Evolutionary conservation across 2,888 invertebrate genomes (phyloP).

Genomic region (Pachydiplax longipennis): DNA sequence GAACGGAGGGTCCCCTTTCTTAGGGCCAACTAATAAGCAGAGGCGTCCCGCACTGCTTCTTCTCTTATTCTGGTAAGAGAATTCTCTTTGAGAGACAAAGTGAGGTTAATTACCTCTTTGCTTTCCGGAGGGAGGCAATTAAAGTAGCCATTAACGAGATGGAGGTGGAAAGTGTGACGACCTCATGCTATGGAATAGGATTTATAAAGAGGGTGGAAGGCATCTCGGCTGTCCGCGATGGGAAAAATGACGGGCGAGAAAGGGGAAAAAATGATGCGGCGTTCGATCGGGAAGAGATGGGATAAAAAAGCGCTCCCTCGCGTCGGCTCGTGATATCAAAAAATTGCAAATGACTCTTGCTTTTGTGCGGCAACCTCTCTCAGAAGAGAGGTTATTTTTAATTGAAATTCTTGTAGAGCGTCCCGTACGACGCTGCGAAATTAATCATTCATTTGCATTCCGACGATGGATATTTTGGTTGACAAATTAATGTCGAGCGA

Average conservation of each 20-base stretch:
- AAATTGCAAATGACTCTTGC: background rate
- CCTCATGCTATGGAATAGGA: background rate
- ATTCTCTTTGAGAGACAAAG: background rate
- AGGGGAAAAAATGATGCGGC: background rate
- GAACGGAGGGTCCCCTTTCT: background rate
- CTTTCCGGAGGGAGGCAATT: background rate
- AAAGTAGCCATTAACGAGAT: background rate
- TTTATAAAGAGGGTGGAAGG: background rate
- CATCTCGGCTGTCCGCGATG: background rate
- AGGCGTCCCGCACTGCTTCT: background rate
- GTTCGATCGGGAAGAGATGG: background rate
- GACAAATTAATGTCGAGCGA: background rate
- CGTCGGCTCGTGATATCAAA: background rate
- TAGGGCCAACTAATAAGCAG: background rate
- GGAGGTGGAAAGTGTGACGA: background rate
- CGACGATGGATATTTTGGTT: background rate
- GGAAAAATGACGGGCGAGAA: background rate
- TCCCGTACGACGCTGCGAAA: background rate
- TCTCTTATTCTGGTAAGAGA: background rate
- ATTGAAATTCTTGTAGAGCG: background rate
- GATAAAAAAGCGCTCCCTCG: background rate
- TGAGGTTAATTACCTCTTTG: background rate
- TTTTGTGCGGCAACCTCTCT: background rate
- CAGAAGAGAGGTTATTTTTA: background rate
- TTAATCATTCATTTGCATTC: background rate